Evolutionary conservation across 2,888 invertebrate genomes (phyloP).

Genomic region (Diplolepis rosae): DNA sequence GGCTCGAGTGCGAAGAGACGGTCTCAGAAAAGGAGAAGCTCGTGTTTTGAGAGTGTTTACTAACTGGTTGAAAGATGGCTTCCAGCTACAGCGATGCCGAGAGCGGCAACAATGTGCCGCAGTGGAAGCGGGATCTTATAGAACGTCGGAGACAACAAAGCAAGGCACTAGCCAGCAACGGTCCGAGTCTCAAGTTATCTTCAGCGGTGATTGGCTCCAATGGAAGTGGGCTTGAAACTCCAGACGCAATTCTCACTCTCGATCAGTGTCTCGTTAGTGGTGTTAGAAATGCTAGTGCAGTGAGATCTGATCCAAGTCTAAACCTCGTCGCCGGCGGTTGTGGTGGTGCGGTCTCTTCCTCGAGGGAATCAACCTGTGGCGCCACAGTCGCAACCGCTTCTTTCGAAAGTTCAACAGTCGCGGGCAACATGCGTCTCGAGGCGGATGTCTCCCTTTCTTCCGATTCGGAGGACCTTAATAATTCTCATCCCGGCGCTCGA

Average conservation of each 20-base stretch:
- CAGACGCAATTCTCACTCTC: background rate
- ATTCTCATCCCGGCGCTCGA: conserved; percentile 27
- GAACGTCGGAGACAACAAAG: conserved; percentile 74
- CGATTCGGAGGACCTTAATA: conserved; percentile 64
- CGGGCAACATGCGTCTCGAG: conserved; percentile 70
- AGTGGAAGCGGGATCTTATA: conserved; percentile 33
- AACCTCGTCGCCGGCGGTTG: conserved; percentile 3
- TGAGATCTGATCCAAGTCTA: too few relatives aligned
- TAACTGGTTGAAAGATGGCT: conserved; percentile 53
- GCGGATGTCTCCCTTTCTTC: conserved; percentile 62
- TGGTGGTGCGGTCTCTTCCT: conserved; percentile 42
- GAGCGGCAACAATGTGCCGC: conserved; percentile 60
- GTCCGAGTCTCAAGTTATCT: conserved; percentile 60
- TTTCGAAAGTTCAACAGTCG: conserved; percentile 65
- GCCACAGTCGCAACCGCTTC: conserved; percentile 58
- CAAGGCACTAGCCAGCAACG: conserved; percentile 64
- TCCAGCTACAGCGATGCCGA: conserved; percentile 65
- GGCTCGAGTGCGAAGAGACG: background rate
- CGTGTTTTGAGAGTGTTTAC: conserved; percentile 17
- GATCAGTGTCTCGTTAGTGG: background rate
- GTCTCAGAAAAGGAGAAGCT: background rate
- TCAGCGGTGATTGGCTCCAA: conserved; percentile 51
- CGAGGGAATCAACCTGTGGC: conserved; percentile 48
- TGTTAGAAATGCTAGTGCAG: conserved; percentile 28
- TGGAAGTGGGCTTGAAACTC: conserved; percentile 30